phyloP scores from a whole-genome alignment of 2,888 invertebrate species.

The Periphyllus acericola region DNA sequence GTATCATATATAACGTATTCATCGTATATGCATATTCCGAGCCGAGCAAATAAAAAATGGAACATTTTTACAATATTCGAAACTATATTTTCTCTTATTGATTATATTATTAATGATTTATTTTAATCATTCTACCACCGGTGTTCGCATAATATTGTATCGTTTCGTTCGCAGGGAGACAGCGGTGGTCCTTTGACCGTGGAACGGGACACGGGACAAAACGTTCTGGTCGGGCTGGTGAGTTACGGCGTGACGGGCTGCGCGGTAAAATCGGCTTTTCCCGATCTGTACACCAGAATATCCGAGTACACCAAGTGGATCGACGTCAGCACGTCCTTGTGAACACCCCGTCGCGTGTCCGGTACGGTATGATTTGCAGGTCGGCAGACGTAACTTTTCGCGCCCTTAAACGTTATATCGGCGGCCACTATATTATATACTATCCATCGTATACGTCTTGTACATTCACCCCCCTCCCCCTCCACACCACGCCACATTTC shows the following conservation, averaged over 20 bases:
- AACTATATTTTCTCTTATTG: too few species aligned
- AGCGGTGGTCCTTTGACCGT: constrained; percentile 66
- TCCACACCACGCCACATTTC: too few species aligned
- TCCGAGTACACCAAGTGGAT: constrained; percentile 67
- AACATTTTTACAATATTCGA: too few species aligned
- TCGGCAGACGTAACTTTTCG: not conserved
- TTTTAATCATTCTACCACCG: not conserved
- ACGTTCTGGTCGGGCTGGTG: constrained; percentile 67
- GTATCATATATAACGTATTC: too few species aligned
- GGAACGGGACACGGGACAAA: constrained; percentile 65
- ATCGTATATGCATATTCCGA: too few species aligned
- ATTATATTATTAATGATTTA: too few species aligned
- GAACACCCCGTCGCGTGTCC: not conserved
- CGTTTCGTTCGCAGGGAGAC: constrained; percentile 64
- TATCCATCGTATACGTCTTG: too few species aligned
- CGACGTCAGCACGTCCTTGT: constrained; percentile 64
- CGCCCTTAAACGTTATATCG: too few species aligned
- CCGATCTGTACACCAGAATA: constrained; percentile 67
- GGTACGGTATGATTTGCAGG: not conserved
- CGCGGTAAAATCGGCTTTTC: constrained; percentile 67
- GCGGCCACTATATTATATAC: too few species aligned
- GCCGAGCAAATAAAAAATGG: too few species aligned
- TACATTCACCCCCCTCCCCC: too few species aligned
- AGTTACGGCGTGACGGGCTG: constrained; percentile 68
- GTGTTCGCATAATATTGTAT: not conserved